Evolutionary conservation across 2,113 vertebrate species (phyloP).

Genomic region (Addax nasomaculatus): DNA sequence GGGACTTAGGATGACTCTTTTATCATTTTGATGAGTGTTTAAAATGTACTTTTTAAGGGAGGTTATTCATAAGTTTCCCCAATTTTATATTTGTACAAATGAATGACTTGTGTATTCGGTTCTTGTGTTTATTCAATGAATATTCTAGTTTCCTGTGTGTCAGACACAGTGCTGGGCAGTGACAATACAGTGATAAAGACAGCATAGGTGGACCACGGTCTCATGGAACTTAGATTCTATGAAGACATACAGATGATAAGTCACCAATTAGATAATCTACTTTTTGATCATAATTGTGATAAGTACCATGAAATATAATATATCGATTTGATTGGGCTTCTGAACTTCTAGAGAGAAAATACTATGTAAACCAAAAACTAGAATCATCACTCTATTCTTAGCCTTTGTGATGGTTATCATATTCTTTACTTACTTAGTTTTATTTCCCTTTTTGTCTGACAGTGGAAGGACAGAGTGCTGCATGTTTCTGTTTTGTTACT

Average conservation of each 20-base stretch:
- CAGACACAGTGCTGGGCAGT: neutral
- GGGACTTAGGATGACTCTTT: neutral
- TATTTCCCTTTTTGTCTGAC: neutral
- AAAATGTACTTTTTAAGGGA: neutral
- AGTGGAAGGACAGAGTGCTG: neutral
- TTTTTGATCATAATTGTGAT: neutral
- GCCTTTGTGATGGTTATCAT: conserved; percentile 2
- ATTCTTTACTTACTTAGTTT: neutral
- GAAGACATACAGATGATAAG: neutral
- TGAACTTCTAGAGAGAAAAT: neutral
- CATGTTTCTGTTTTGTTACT: conserved; percentile 22
- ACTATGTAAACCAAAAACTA: neutral
- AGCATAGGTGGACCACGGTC: neutral
- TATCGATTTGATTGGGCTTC: neutral
- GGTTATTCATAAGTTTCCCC: neutral
- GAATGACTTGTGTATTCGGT: neutral
- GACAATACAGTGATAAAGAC: neutral
- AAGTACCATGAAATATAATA: neutral
- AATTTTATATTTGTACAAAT: neutral
- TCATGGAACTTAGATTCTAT: neutral
- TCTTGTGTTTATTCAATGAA: neutral
- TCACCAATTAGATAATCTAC: neutral
- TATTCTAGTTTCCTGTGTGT: neutral
- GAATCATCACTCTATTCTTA: neutral
- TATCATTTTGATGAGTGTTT: neutral